Evolutionary conservation across 2,888 invertebrate species (phyloP), one percentile per base, ranked within the genome.

Genomic region (Limnephilus lunatus): DNA sequence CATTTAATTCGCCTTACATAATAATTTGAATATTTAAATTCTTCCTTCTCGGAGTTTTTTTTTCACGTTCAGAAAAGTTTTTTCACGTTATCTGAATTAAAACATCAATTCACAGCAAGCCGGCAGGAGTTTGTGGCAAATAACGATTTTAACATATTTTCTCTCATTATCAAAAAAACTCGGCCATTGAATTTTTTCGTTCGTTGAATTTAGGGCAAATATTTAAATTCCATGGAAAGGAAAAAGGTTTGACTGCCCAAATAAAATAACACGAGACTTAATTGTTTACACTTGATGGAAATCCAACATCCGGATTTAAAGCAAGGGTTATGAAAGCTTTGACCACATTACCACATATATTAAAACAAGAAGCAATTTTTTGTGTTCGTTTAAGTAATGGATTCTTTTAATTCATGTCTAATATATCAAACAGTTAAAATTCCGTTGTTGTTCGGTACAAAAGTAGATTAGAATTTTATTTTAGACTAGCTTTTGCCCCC

Each of bases 1-100:
- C 85, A 35, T 44, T 85, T 39, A 85, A 44, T 25, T 85, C 85
- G 39, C 85, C 31, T 85, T 39, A 85, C 44, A 44, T 32, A 39
- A 85, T 85, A n/a, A 85, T 85, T 85, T 39, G 85, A 35, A 39
- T 85, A 85, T 39, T 85, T 44, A n/a, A 25, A 85, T n/a, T n/a
- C 85, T 35, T 19, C 5, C 31, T 83, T 25, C 68, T n/a, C 25
- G 5, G 68, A 2, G n/a, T 68, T 68, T 68, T 44, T 68, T 68
- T 68, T n/a, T 68, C 68, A n/a, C 68, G 68, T 7, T 68, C n/a
- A 25, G n/a, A 68, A 68, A 68, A 68, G 68, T 68, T 68, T 68
- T 68, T 68, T 68, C n/a, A 68, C 68, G 68, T 68, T 68, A 19
- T 68, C 68, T 19, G 68, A 68, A 68, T 25, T 68, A n/a, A 68